Evolutionary conservation across 1,140 invertebrate genomes (phyloP), one percentile per base, ranked within the genome.

Genomic region (Aphelinus atriplicis): DNA sequence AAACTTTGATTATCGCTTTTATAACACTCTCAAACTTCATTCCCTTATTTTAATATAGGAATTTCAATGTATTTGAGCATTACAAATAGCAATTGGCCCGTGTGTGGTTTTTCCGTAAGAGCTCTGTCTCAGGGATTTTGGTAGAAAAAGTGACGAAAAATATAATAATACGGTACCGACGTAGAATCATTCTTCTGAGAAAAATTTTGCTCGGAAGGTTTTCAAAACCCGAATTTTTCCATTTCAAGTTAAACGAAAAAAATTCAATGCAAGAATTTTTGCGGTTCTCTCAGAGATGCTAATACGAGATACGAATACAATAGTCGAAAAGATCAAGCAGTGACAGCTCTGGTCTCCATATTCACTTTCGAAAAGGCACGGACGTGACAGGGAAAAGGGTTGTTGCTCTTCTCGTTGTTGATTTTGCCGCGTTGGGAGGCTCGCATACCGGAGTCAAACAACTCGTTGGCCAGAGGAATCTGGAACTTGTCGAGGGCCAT

Each of bases 401-500:
- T 7, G 58, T 43, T 9, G 2, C 2, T 5, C 26, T 6, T 60
- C 42, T 43, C 57, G 26, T 6, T 43, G 3, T 60, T 60, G 26
- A 60, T 43, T 42, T 43, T 43, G 57, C 2, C 1, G 3, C 26
- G 1, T 60, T 43, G 55, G 4, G 4, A 4, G 42, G 45, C 26
- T 5, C 58, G 26, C n/a, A 58, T 5, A 58, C 0, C 43, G 5
- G 57, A n/a, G 43, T 26, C 6, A 58, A n/a, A 58, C n/a, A 42
- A 58, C 2, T 42, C 55, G 55, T 26, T 58, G n/a, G 7, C 3
- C 53, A 26, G 50, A 42, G 42, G 42, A 45, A 26, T 9, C 5
- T 73, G 62, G 7, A 3, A 42, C 7, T 73, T 64, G 48, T 71
- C 66, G 2, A 71, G 2, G 48, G 74, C 74, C 0, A 65, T 65